Conservation (phyloP, 2,888 invertebrate genomes). For the Watsonalla binaria region DNA sequence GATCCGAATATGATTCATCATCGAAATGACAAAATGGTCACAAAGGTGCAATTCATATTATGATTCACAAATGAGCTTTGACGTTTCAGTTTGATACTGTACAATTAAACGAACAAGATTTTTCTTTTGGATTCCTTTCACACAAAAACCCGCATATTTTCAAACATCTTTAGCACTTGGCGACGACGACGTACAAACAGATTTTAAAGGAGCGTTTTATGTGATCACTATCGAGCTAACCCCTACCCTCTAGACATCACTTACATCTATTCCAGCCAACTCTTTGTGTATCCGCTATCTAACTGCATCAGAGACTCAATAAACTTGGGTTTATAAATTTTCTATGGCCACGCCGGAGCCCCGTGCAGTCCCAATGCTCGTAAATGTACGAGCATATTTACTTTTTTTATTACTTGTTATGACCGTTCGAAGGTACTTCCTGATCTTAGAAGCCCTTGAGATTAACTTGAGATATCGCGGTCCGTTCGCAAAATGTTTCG, state of each 20-base stretch:
- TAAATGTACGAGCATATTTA: constrained; percentile 47
- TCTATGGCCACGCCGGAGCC: constrained; percentile 10
- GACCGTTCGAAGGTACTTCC: constrained; percentile 32
- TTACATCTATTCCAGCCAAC: not conserved
- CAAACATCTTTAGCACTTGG: too few relatives aligned
- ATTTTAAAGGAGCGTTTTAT: not conserved
- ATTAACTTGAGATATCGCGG: not conserved
- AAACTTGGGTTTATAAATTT: constrained; percentile 1
- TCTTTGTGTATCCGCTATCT: not conserved
- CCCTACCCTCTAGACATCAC: not conserved
- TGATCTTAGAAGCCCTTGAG: constrained; percentile 9
- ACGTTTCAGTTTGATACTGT: too few relatives aligned
- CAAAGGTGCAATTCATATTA: too few relatives aligned
- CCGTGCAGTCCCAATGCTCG: constrained; percentile 26
- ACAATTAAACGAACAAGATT: too few relatives aligned
- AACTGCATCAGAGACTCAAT: not conserved
- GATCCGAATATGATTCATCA: too few relatives aligned
- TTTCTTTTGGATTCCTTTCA: too few relatives aligned
- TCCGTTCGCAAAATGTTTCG: not conserved
- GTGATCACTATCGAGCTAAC: not conserved
- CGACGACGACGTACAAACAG: too few relatives aligned
- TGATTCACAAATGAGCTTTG: too few relatives aligned
- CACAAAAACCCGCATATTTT: too few relatives aligned
- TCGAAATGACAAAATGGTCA: too few relatives aligned
- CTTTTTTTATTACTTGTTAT: constrained; percentile 47